Percentiles rank a stretch among this genome's conserved stretches.
Evolutionary conservation across 2,113 vertebrate species (phyloP).

Genomic region (Ursus arctos): DNA sequence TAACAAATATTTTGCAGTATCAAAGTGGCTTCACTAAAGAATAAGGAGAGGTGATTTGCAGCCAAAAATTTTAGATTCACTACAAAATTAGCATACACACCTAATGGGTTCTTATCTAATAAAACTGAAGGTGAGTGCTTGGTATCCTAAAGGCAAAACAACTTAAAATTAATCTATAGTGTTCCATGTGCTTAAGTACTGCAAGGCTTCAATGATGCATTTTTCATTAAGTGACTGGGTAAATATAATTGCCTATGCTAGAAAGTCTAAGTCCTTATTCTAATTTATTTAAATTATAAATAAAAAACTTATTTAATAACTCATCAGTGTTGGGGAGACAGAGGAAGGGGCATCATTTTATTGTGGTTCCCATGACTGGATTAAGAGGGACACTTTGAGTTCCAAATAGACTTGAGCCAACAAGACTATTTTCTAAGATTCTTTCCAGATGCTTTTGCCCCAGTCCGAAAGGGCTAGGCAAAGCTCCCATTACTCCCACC

Average conservation of each 20-base stretch:
- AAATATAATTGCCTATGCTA: conserved; percentile 71
- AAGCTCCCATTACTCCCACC: background rate
- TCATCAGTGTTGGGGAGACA: conserved; percentile 38
- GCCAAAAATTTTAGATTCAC: conserved; percentile 65
- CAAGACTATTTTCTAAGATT: conserved; percentile 25
- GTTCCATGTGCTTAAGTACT: conserved; percentile 60
- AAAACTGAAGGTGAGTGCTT: conserved; percentile 64
- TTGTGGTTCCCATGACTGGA: background rate
- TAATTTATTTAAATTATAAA: conserved; percentile 74
- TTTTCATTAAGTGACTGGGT: conserved; percentile 74
- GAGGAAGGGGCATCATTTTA: conserved; percentile 15
- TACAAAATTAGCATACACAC: conserved; percentile 67
- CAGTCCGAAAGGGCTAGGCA: background rate
- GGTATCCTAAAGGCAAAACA: conserved; percentile 72
- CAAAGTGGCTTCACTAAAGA: conserved; percentile 63
- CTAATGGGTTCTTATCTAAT: conserved; percentile 65
- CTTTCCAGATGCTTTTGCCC: background rate
- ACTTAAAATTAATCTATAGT: conserved; percentile 74
- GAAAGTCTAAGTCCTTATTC: conserved; percentile 60
- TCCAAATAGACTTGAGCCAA: background rate
- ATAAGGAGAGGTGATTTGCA: conserved; percentile 63
- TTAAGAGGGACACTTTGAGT: background rate
- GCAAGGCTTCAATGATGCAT: conserved; percentile 66
- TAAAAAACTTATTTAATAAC: conserved; percentile 52
- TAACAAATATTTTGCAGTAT: background rate